Base-by-base conservation (phyloP, 1,140 invertebrate genomes). In the Mesaphorura yosii region DNA sequence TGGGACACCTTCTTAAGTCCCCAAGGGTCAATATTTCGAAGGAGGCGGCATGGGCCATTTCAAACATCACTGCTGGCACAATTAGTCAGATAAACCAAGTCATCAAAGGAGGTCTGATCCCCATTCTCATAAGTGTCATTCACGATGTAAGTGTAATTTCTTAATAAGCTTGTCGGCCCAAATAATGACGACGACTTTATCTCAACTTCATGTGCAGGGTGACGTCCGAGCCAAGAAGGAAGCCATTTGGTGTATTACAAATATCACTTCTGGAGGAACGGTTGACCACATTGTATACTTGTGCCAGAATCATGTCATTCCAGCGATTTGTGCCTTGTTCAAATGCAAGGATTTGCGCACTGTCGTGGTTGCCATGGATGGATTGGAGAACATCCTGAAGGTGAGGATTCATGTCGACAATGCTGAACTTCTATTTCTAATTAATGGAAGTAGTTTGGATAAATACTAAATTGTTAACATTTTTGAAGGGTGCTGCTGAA, bases 1-100 rank as follows among this genome's bases (percentile, higher is more conserved):
- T 95, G 47, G 74, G 75, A 5, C 66, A 70, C 10, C 74, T 98
- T 10, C 71, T 98, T 15, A 72, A 77, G 37, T 86, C 91, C 66
- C 68, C 67, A 4, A 86, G 86, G 58, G 70, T 77, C 27, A 83
- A 82, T 64, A 80, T 90, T 58, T 84, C 89, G 23, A 83, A 88
- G 69, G 86, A 89, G 71, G 81, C 86, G 59, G 81, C 85, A 26
- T 92, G 80, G 86, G 80, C 84, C 47, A 72, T 88, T 28, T 86
- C 84, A 23, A 89, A 88, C 65, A 82, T 88, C 27, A 81, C 83
- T 38, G 86, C 85, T 53, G 86, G 85, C 22, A 87, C 82, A 64
- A 63, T 71, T 34, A 65, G 76, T 0, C 85, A 88, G 71, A 83
- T 88, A 55, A 80, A 87, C 65, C 67, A 73, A 12, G 81, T 88